Base-by-base conservation (phyloP, 2,113 vertebrate genomes). In the Neopipo cinnamomea region DNA sequence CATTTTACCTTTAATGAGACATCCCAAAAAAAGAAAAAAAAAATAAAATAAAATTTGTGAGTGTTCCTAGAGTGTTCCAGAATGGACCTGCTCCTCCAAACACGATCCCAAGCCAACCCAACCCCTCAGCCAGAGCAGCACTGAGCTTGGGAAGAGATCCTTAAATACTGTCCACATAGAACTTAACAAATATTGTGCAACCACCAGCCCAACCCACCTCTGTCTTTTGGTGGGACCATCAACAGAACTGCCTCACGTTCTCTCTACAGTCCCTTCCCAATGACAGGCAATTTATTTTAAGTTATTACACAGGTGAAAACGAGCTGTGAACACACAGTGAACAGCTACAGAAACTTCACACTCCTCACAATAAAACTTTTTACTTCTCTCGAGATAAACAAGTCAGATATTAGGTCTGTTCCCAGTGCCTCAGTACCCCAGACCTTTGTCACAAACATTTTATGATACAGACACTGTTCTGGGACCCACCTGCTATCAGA, bases 381-480 rank as follows among this genome's bases (percentile, higher is more conserved):
- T 41, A 33, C 21, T 75, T 41, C 39, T 59, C 44, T 53, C 39
- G 33, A 33, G 44, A 24, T 16, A 37, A 44, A 21, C 12, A 31
- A 2, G 21, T 24, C 17, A 5, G 73, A 14, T 12, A 16, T 24
- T 6, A 35, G 33, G 28, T 39, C 41, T 24, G 47, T n/a, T 50
- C 41, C 35, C 33, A 30, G 37, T 5, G 28, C 35, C 30, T 10
- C 44, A 5, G 41, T 0, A 6, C 30, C 14, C 3, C 3, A 53
- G 30, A 33, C 6, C 42, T 50, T 14, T 25, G 47, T 33, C 61
- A 56, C 2, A 1, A 24, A 20, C 47, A 13, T 14, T 11, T 27
- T 3, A 9, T 27, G 14, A 8, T 3, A 8, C 1, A 59, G 44
- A 30, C 2, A 12, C 25, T 3, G 1, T n/a, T 3, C 37, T 37